phyloP scores from a whole-genome alignment of 2,888 invertebrate genomes.

The Chloroclysta siterata region DNA sequence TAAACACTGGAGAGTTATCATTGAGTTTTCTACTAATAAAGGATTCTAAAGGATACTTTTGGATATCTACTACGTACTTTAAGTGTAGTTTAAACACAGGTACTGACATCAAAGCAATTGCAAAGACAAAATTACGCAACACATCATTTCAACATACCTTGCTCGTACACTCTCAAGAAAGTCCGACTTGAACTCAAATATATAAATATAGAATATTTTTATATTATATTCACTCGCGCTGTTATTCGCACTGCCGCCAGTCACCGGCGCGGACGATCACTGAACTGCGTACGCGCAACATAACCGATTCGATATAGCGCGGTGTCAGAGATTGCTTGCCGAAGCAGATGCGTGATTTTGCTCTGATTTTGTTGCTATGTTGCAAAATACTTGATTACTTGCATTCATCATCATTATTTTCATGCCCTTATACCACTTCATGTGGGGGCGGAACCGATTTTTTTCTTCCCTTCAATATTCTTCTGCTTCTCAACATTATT shows the following conservation, averaged over 20 bases:
- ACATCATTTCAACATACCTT: conserved; percentile 28
- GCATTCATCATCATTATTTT: too few species aligned
- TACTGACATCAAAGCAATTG: neutral
- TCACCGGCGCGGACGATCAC: conserved; percentile 70
- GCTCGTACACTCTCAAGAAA: conserved; percentile 13
- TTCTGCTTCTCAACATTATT: too few species aligned
- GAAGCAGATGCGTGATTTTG: conserved; percentile 51
- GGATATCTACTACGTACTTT: too few species aligned
- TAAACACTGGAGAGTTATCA: too few species aligned
- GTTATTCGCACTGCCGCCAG: conserved; percentile 58
- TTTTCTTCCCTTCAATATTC: too few species aligned
- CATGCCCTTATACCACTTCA: too few species aligned
- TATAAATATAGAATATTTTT: conserved; percentile 4
- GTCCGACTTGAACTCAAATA: conserved; percentile 9
- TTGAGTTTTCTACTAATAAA: too few species aligned
- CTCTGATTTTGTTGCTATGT: neutral
- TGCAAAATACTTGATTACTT: neutral
- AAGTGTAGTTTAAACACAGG: neutral
- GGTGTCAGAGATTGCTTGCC: conserved; percentile 18
- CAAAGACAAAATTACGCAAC: conserved; percentile 15
- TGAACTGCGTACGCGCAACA: conserved; percentile 58
- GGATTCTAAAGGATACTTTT: too few species aligned
- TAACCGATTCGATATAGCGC: conserved; percentile 25
- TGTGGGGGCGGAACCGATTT: too few species aligned
- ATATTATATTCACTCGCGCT: conserved; percentile 30